Conservation (phyloP, 2,888 invertebrate species). For the Hydraecia micacea region DNA sequence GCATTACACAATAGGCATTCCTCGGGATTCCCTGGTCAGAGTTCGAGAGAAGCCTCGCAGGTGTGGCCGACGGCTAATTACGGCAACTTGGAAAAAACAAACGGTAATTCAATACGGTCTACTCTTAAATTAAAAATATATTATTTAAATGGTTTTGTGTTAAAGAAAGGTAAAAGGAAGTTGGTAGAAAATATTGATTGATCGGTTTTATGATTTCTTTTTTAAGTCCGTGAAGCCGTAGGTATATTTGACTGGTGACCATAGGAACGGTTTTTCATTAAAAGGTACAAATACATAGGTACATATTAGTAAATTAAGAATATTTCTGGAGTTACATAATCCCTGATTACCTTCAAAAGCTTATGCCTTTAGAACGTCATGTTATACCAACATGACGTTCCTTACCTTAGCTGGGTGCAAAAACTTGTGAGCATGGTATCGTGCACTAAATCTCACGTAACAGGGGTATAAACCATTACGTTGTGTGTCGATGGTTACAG, state of each 20-base stretch:
- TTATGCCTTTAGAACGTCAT: not conserved
- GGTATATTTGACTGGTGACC: not conserved
- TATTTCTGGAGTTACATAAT: not conserved
- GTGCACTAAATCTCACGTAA: constrained; percentile 57
- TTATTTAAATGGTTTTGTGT: constrained; percentile 40
- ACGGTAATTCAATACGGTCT: constrained; percentile 72
- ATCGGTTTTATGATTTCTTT: constrained; percentile 23
- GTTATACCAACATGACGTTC: not conserved
- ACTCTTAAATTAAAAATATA: constrained; percentile 51
- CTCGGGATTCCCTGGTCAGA: constrained; percentile 86
- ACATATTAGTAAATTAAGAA: not conserved
- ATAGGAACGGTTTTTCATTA: constrained; percentile 9
- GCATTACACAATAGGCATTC: constrained; percentile 83
- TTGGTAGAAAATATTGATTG: constrained; percentile 17
- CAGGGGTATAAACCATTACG: constrained; percentile 65
- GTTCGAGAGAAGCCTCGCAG: constrained; percentile 84
- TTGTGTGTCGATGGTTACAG: constrained; percentile 66
- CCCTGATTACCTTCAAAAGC: not conserved
- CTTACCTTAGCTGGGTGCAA: not conserved
- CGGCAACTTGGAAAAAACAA: constrained; percentile 72
- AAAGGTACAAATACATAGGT: not conserved
- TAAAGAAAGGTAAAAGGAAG: constrained; percentile 16
- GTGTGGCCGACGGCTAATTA: constrained; percentile 84
- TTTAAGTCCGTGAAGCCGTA: not conserved
- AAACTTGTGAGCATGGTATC: constrained; percentile 22